phyloP scores from a whole-genome alignment of 2,113 vertebrate genomes.

The Spilogale gracilis region DNA sequence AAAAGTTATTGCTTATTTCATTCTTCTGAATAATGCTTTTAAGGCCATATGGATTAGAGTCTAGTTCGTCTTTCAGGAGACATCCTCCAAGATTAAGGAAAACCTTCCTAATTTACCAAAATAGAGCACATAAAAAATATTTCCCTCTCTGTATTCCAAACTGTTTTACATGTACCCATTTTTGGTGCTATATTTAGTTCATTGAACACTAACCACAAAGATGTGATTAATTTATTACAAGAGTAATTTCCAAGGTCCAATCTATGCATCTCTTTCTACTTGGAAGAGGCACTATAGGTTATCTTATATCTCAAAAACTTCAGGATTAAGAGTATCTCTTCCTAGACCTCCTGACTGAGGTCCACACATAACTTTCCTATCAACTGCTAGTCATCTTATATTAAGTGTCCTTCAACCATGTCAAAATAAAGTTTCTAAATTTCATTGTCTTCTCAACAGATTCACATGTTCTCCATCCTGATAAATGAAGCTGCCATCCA shows the following conservation, averaged over 20 bases:
- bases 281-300: background rate
- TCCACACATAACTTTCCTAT: background rate
- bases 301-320: background rate
- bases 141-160: background rate
- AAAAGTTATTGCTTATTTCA: background rate
- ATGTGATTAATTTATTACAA: background rate
- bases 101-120: background rate
- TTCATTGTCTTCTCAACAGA: background rate
- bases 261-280: background rate
- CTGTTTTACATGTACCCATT: background rate
- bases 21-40: background rate
- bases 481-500: background rate
- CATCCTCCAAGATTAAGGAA: background rate
- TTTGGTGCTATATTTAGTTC: background rate
- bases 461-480: background rate
- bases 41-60: background rate
- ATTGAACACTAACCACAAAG: background rate
- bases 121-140: background rate
- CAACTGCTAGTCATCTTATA: background rate
- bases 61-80: slow-evolving; percentile 15
- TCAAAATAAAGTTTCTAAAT: background rate
- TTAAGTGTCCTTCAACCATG: background rate
- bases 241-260: background rate
- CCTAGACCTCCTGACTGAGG: background rate
- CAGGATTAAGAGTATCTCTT: background rate